Conservation (phyloP, 2,888 invertebrate species). For the Drosophila lacicola region DNA sequence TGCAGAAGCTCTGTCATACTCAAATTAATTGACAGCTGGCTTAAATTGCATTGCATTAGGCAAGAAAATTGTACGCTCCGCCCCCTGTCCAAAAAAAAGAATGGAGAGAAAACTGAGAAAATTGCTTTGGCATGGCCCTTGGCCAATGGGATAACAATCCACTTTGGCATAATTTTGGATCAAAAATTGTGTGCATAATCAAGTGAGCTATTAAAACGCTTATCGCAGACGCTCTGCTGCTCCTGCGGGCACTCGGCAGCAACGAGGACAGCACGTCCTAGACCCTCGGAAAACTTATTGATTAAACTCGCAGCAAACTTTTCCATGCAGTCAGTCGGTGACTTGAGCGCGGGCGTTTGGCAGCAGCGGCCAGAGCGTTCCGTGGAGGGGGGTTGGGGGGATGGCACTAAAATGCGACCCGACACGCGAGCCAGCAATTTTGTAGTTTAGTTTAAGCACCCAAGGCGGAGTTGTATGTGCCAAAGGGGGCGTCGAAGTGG, state of each 20-base stretch:
- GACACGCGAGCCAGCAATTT: conserved; percentile 78
- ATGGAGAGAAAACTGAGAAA: conserved; percentile 36
- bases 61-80: conserved; percentile 16
- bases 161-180: conserved; percentile 70
- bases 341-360: conserved; percentile 8
- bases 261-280: conserved; percentile 23
- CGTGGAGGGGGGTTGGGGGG: neutral
- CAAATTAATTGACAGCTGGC: conserved; percentile 67
- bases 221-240: conserved; percentile 46
- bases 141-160: conserved; percentile 62
- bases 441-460: conserved; percentile 75
- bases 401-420: conserved; percentile 63
- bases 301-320: conserved; percentile 64
- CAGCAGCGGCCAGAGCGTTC: neutral
- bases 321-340: conserved; percentile 26
- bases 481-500: conserved; percentile 21
- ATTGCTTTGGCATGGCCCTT: conserved; percentile 54
- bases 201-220: conserved; percentile 71
- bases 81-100: neutral
- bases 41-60: conserved; percentile 51
- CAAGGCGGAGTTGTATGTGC: conserved; percentile 42
- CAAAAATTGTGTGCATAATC: conserved; percentile 56
- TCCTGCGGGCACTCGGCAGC: conserved; percentile 14
- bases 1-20: conserved; percentile 19
- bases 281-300: conserved; percentile 68